Evolutionary conservation across 2,888 invertebrate genomes (phyloP).

Genomic region (Drosophila recens): DNA sequence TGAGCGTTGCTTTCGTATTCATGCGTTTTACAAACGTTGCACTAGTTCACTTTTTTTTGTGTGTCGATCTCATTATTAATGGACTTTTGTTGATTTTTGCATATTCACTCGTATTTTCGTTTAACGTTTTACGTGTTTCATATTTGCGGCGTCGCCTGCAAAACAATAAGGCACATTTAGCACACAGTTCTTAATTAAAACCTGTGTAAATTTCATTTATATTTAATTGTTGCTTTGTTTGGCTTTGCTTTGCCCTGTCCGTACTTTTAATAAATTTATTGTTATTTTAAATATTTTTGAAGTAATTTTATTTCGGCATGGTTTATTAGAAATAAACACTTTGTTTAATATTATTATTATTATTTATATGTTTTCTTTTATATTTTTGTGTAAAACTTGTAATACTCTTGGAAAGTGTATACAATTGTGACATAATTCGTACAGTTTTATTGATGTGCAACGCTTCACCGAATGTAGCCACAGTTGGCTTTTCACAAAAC

Average conservation of each 20-base stretch:
- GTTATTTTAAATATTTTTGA: background rate
- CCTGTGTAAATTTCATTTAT: conserved; percentile 28
- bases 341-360: background rate
- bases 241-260: background rate
- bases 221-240: conserved; percentile 34
- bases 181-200: conserved; percentile 16
- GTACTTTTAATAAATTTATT: conserved; percentile 8
- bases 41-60: conserved; percentile 32
- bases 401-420: background rate
- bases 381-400: background rate
- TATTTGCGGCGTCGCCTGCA: conserved; percentile 31
- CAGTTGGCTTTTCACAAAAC: background rate
- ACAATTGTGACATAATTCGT: background rate
- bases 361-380: background rate
- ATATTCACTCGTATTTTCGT: conserved; percentile 21
- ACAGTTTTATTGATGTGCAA: no score
- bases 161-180: conserved; percentile 33
- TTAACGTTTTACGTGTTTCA: conserved; percentile 22
- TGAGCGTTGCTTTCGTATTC: conserved; percentile 4
- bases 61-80: conserved; percentile 59
- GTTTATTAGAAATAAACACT: background rate
- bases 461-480: background rate
- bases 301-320: background rate
- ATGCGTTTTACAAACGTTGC: conserved; percentile 34
- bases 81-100: conserved; percentile 19